Evolutionary conservation across 1,140 invertebrate species (phyloP).

Genomic region (Nasonia longicornis): DNA sequence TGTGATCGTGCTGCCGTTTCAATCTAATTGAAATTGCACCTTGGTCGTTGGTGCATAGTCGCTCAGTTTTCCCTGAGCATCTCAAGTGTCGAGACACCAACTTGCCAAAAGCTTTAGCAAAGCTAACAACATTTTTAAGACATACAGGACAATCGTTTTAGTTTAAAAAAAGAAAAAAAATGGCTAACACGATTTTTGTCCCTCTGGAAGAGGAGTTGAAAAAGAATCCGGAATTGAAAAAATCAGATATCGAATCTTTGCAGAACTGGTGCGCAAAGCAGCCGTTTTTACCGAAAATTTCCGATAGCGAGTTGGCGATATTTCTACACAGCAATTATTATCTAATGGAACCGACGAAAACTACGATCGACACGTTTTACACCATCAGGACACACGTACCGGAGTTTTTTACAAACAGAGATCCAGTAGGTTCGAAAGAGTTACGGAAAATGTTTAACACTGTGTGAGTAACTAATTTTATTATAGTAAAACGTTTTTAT

Average conservation of each 20-base stretch:
- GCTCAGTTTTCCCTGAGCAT: background rate
- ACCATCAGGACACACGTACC: constrained; percentile 74
- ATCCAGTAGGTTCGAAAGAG: constrained; percentile 65
- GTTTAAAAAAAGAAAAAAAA: background rate
- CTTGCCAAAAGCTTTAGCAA: too few species aligned
- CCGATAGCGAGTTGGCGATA: constrained; percentile 72
- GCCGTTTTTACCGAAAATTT: constrained; percentile 73
- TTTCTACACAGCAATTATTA: constrained; percentile 76
- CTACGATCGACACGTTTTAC: constrained; percentile 74
- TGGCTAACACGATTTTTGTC: constrained; percentile 4
- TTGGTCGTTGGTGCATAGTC: background rate
- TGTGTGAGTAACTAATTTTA: constrained; percentile 62
- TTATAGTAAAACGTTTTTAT: too few species aligned
- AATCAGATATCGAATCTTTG: constrained; percentile 71
- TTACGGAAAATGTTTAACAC: constrained; percentile 67
- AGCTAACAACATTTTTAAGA: too few species aligned
- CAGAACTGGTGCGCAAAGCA: constrained; percentile 75
- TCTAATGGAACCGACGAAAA: constrained; percentile 74
- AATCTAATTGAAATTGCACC: background rate
- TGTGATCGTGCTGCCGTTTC: background rate
- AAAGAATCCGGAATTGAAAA: constrained; percentile 71
- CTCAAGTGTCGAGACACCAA: background rate
- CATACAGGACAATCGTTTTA: too few species aligned
- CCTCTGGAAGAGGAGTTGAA: constrained; percentile 70
- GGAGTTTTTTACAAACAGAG: constrained; percentile 73